Evolutionary conservation across 2,797 vertebrate species (phyloP), one percentile per base, ranked within the genome.

Genomic region (Trematomus bernacchii): DNA sequence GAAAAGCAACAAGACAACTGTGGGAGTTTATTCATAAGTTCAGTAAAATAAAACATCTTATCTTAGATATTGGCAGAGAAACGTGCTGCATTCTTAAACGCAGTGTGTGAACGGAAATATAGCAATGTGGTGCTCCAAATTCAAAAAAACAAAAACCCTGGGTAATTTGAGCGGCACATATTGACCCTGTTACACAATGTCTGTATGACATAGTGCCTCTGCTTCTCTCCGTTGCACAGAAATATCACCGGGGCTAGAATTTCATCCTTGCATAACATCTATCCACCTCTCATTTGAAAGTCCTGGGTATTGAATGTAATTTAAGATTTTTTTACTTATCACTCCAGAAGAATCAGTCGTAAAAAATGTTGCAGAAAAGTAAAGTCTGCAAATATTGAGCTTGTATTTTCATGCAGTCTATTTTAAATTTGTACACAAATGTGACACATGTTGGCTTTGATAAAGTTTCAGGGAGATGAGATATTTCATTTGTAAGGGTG

Each of bases 171-270:
- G 77, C 73, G 73, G 73, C 62, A 62, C 78, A 82, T 68, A 82
- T 81, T 88, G 87, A 91, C 82, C 80, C 62, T 82, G 89, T 91
- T 91, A 91, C 77, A 85, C 78, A 91, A 90, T 85, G 63, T 82
- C 79, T 86, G 67, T 76, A 87, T 88, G 84, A 83, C 83, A 85
- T 44, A 70, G 71, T 81, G 83, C 82, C 79, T 89, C 85, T 86
- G 79, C 88, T 82, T 81, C 76, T 78, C 73, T 85, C 71, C 61
- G 55, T 82, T 27, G 53, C 74, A 82, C 73, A 87, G 76, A 89
- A 86, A 92, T 85, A 85, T 54, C 77, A 77, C 74, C 59, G 46
- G 70, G 65, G 75, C 82, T 79, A 63, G 59, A 87, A 77, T 82
- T 76, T 91, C 69, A 84, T 66, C 47, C 72, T 91, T 88, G 77